Evolutionary conservation across 2,113 vertebrate species (phyloP), one percentile per base, ranked within the genome.

Genomic region (Carlito syrichta): DNA sequence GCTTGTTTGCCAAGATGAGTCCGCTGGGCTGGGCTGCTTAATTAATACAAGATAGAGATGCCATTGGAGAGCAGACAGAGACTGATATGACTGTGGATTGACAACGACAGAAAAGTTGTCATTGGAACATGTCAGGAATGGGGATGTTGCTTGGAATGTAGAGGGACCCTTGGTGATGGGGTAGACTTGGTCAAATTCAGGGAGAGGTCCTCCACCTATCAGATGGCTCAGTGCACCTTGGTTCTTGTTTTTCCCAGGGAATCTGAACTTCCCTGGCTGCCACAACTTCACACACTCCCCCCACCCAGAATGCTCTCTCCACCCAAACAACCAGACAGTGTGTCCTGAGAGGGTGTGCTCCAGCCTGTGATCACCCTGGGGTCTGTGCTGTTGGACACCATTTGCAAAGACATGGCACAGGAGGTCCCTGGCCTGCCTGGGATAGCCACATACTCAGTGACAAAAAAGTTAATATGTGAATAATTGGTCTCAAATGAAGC

Each of bases 21-120:
- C 66, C 63, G 96, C 97, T 97, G 73, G 79, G 98, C 97, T 96
- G 6, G 99, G 98, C 98, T 98, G 98, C 97, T 99, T 98, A 98
- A 99, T 99, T 99, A 98, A 98, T 97, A 97, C 94, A 96, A 98
- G 98, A 98, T 98, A 98, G 98, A 99, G 98, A 98, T 98, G 98
- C 98, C 73, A 97, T 95, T 96, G 98, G 98, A 98, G 98, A 98
- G 98, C 98, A 98, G 98, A 98, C 97, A 93, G 20, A 95, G 97
- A 98, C 98, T 97, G 98, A 98, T 97, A 95, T 89, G 96, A 98
- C 98, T 98, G 98, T 97, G 95, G 98, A 98, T 98, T 98, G 98
- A 98, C 98, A 98, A 98, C 98, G 98, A 97, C 96, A 95, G 98
- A 98, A 98, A 98, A 96, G 97, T 97, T 97, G 96, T 98, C 98